Evolutionary conservation across 2,797 vertebrate species (phyloP), one percentile per base, ranked within the genome.

Genomic region (Karalla daura): DNA sequence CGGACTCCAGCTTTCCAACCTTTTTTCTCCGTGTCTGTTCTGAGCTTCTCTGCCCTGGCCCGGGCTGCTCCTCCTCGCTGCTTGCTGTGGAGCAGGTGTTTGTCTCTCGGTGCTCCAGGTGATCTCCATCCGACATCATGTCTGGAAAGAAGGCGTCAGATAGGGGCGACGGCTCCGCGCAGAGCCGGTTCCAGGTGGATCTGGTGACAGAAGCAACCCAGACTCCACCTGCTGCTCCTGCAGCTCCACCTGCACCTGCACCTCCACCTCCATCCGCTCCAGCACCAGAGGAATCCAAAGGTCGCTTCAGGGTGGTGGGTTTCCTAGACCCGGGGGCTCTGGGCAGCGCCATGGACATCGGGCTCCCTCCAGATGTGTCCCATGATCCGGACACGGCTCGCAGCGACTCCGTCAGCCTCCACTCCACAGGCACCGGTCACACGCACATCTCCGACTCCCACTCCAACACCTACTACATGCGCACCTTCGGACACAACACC

Each of bases 401-500:
- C 74, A 97, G 96, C 73, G 96, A 98, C 88, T 89, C 90, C 35
- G 95, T 96, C 46, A 98, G 97, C 76, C 90, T 98, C 24, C 95
- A 97, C 30, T 97, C 95, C 1, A 94, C 95, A 0, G 96, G 95
- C 46, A 92, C 91, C 1, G 95, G 96, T 1, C 95, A 95, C 36
- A 96, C 95, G 28, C 97, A 98, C 84, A 92, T 97, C 76, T 98
- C 96, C 0, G 96, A 97, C 72, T 95, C 96, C 0, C 97, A 99
- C 75, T 98, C 95, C 83, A 98, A 96, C 88, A 98, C 97, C 25
- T 98, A 98, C 86, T 98, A 98, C 89, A 91, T 97, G 93, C 91
- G 97, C 76, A 99, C 97, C 77, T 99, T 98, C 54, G 97, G 97
- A 17, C 97, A 99, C 94, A 99, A 99, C 92, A 99, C 97, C 71